Base-by-base conservation (phyloP, 2,888 invertebrate genomes). In the Patella pellucida region DNA sequence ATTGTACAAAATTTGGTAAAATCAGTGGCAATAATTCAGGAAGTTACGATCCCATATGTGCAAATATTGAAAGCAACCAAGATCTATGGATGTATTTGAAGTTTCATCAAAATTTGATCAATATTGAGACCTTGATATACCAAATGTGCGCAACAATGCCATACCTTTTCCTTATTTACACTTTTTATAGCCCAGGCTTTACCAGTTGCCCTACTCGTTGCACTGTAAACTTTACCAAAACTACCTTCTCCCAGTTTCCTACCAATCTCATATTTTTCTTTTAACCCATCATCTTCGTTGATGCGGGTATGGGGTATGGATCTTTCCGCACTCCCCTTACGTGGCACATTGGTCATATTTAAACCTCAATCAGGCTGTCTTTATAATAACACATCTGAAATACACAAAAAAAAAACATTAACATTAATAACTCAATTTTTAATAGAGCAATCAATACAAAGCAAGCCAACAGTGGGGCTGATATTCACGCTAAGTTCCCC, bases 161-260 rank as follows among this genome's bases (percentile, higher is more conserved):
- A 77, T 77, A 90, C 90, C 88, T 90, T 90, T 84, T 90, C 90
- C 79, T 90, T 91, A 81, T 88, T 89, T 72, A 91, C 85, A 56
- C 85, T 85, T 82, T 91, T 91, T 80, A 91, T 89, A 4, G 91
- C 91, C 87, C 89, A 90, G 50, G 83, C 81, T 31, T 83, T 81
- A 5, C 82, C 83, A 1, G 88, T 86, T n/a, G 80, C 77, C 54
- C 79, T 83, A 78, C 88, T 85, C 15, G 75, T 78, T 7, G 87
- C 90, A 76, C 85, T 83, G 70, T 85, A 84, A 16, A 91, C 91
- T 69, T 89, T 86, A 27, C 91, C 91, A 75, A 91, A 91, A 56
- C 86, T 87, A 11, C 91, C 91, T 77, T 90, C 86, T n/a, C 91
- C 91, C 5, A 91, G 83, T 76, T 88, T 89, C 72, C 81, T 78